Percentiles rank a stretch among this genome's conserved stretches.
Evolutionary conservation across 2,113 vertebrate genomes (phyloP).

Genomic region (Rousettus leschenaultii): DNA sequence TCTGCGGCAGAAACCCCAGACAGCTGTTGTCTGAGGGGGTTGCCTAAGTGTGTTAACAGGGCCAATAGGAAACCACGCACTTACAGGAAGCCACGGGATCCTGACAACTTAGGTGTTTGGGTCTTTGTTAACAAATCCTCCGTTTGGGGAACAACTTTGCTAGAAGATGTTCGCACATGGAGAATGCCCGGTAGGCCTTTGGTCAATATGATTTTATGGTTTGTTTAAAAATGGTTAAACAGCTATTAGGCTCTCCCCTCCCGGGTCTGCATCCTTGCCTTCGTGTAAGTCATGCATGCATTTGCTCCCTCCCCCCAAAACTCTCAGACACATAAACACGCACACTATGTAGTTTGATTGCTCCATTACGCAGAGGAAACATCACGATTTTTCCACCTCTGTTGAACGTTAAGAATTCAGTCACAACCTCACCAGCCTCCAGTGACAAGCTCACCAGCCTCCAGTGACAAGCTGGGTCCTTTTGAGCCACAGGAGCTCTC

Average conservation of each 20-base stretch:
- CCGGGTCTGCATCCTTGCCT: constrained; percentile 22
- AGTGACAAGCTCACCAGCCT: not conserved
- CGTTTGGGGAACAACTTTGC: constrained; percentile 73
- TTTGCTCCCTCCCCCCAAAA: not conserved
- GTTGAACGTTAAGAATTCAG: constrained; percentile 11
- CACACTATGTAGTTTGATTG: not conserved
- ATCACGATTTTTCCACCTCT: constrained; percentile 38
- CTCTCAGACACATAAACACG: constrained; percentile 11
- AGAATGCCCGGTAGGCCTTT: constrained; percentile 65
- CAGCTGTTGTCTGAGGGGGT: constrained; percentile 50
- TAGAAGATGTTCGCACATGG: constrained; percentile 67
- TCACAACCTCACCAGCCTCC: not conserved
- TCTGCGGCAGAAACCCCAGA: constrained; percentile 38
- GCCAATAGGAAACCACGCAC: constrained; percentile 3
- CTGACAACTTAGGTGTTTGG: constrained; percentile 50
- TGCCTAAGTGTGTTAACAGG: constrained; percentile 58
- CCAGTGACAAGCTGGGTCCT: not conserved
- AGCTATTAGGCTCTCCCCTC: constrained; percentile 52
- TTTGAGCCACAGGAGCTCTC: not conserved
- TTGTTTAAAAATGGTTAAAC: constrained; percentile 72
- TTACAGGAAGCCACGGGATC: constrained; percentile 32
- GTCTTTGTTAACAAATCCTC: constrained; percentile 65
- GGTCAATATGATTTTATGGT: constrained; percentile 74
- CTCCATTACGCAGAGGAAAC: constrained; percentile 36
- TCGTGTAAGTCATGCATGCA: not conserved